Percentiles rank a stretch among this genome's conserved stretches.
Evolutionary conservation across 1,140 invertebrate genomes (phyloP).

Genomic region (Lutraria rhynchaena): DNA sequence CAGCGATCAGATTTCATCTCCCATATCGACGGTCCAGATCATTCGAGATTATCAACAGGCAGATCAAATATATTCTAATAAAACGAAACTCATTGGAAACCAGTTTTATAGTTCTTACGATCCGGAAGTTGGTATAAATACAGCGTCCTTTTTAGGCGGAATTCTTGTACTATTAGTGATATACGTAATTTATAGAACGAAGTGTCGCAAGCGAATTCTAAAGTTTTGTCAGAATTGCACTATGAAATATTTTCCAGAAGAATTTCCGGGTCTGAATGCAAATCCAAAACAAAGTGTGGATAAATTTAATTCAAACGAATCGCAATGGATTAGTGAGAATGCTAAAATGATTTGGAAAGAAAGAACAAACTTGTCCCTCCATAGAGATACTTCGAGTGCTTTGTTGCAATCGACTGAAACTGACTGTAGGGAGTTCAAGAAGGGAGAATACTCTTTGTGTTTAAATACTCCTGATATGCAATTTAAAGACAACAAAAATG

Average conservation of each 20-base stretch:
- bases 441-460: not conserved
- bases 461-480: constrained; percentile 12
- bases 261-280: constrained; percentile 1
- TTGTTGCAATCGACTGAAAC: not conserved
- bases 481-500: not conserved
- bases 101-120: constrained; percentile 72
- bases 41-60: not conserved
- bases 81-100: constrained; percentile 25
- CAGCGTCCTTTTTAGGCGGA: constrained; percentile 69
- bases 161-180: constrained; percentile 70
- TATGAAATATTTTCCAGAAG: constrained; percentile 54
- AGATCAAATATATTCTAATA: not conserved
- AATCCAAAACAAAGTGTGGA: not conserved
- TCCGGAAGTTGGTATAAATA: constrained; percentile 71
- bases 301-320: not conserved
- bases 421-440: not conserved
- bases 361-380: constrained; percentile 20
- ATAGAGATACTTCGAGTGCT: not conserved
- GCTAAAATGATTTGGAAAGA: constrained; percentile 50
- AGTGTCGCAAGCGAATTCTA: constrained; percentile 63
- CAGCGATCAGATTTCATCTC: not conserved
- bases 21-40: not conserved
- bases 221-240: constrained; percentile 27
- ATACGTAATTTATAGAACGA: constrained; percentile 70
- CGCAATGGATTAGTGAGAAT: constrained; percentile 33